Percentiles rank a stretch among this genome's conserved stretches.
Evolutionary conservation across 2,113 vertebrate genomes (phyloP).

Genomic region (Pedetes capensis): DNA sequence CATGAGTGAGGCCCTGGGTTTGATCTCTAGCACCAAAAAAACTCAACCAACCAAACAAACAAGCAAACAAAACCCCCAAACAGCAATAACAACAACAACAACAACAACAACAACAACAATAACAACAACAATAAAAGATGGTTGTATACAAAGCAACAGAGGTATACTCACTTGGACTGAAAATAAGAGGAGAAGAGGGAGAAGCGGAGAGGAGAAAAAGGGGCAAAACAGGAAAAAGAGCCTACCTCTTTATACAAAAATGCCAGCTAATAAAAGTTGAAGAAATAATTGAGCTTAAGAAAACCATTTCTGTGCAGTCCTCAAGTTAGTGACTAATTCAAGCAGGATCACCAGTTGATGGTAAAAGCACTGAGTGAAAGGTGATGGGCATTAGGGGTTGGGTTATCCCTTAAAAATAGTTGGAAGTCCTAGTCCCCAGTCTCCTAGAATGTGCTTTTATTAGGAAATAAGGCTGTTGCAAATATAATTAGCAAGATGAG

Average conservation of each 20-base stretch:
- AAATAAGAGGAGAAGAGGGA: background rate
- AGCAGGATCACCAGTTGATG: background rate
- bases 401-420: background rate
- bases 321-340: background rate
- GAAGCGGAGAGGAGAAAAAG: background rate
- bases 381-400: background rate
- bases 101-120: too few species aligned
- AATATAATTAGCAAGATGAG: background rate
- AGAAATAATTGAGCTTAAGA: background rate
- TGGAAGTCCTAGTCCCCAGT: background rate
- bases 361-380: background rate
- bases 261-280: background rate
- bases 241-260: background rate
- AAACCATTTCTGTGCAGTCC: background rate
- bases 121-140: background rate
- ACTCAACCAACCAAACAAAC: too few species aligned
- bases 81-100: too few species aligned
- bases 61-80: too few species aligned
- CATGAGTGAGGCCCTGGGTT: background rate
- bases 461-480: background rate
- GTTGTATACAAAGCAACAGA: conserved; percentile 26
- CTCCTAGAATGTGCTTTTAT: background rate
- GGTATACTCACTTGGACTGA: background rate
- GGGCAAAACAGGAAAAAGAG: background rate
- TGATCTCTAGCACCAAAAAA: background rate